Evolutionary conservation across 2,888 invertebrate genomes (phyloP).

Genomic region (Anticlea derivata): DNA sequence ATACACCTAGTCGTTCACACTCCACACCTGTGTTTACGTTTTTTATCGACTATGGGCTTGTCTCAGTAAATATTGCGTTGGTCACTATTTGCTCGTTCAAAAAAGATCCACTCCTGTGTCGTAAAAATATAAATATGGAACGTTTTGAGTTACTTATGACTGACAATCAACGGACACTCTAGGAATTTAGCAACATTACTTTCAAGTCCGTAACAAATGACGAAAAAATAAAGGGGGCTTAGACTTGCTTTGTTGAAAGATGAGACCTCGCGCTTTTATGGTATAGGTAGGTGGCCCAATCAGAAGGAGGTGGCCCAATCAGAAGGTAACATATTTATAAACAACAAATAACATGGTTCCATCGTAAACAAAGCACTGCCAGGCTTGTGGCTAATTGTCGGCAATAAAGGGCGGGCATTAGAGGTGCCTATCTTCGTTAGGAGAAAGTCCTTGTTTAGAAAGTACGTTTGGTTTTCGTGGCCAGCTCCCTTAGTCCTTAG

Average conservation of each 20-base stretch:
- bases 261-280: no score
- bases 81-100: conserved; percentile 20
- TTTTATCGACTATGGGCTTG: conserved; percentile 49
- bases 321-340: neutral
- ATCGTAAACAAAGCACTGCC: conserved; percentile 42
- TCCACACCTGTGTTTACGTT: conserved; percentile 67
- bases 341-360: conserved; percentile 7
- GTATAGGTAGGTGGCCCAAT: no score
- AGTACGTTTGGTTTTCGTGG: conserved; percentile 67
- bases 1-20: conserved; percentile 42
- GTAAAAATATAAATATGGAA: neutral
- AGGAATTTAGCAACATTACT: no score
- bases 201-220: no score
- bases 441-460: conserved; percentile 74
- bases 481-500: conserved; percentile 54
- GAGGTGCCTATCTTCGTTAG: conserved; percentile 60
- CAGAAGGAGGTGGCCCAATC: conserved; percentile 4
- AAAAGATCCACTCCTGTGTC: conserved; percentile 1
- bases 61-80: conserved; percentile 28
- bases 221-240: no score
- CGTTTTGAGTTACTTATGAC: no score
- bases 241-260: no score
- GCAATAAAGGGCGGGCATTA: conserved; percentile 63
- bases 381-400: conserved; percentile 51
- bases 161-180: no score